A percentile compares a stretch with the other conserved stretches of the same genome.
phyloP scores from a whole-genome alignment of 2,888 invertebrate genomes.

The Heliconius aoede region DNA sequence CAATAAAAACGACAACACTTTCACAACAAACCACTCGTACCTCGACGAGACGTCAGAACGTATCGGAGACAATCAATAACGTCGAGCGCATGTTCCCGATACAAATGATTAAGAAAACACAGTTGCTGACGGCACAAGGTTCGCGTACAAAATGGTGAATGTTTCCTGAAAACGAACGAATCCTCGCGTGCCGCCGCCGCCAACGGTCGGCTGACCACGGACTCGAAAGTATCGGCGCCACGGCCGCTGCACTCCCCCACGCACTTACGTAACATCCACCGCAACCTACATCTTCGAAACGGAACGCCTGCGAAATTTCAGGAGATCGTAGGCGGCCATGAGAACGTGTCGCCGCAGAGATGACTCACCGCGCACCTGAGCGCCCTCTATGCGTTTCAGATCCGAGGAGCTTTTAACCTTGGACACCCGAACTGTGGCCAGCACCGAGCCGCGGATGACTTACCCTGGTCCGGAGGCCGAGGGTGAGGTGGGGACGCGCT shows the following conservation, averaged over 20 bases:
- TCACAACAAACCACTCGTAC: slow-evolving; percentile 64
- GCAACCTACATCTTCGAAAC: slow-evolving; percentile 69
- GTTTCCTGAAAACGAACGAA: slow-evolving; percentile 73
- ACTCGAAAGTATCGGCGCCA: slow-evolving; percentile 71
- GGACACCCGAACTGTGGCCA: slow-evolving; percentile 53
- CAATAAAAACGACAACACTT: slow-evolving; percentile 55
- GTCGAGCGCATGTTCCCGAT: slow-evolving; percentile 57
- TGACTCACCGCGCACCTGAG: slow-evolving; percentile 78
- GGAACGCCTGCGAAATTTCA: slow-evolving; percentile 59
- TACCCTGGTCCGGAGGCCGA: slow-evolving; percentile 68
- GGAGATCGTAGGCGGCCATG: slow-evolving; percentile 79
- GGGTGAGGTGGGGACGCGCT: slow-evolving; percentile 60
- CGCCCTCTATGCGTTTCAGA: slow-evolving; percentile 62
- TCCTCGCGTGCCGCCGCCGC: slow-evolving; percentile 75
- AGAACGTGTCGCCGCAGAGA: slow-evolving; percentile 78
- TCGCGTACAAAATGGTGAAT: slow-evolving; percentile 79
- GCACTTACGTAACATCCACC: slow-evolving; percentile 78
- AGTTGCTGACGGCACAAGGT: slow-evolving; percentile 62
- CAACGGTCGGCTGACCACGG: slow-evolving; percentile 71
- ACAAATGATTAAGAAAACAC: slow-evolving; percentile 39
- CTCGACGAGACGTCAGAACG: slow-evolving; percentile 51
- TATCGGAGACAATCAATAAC: slow-evolving; percentile 54
- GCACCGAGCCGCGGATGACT: slow-evolving; percentile 59
- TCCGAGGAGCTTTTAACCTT: slow-evolving; percentile 65
- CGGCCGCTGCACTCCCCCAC: slow-evolving; percentile 72